A percentile compares a stretch with the other conserved stretches of the same genome.
These are phyloP conservation scores for Nanorana parkeri DNA, from an alignment of 2,113 vertebrate genomes.

Conservation along the genomic window DNA sequence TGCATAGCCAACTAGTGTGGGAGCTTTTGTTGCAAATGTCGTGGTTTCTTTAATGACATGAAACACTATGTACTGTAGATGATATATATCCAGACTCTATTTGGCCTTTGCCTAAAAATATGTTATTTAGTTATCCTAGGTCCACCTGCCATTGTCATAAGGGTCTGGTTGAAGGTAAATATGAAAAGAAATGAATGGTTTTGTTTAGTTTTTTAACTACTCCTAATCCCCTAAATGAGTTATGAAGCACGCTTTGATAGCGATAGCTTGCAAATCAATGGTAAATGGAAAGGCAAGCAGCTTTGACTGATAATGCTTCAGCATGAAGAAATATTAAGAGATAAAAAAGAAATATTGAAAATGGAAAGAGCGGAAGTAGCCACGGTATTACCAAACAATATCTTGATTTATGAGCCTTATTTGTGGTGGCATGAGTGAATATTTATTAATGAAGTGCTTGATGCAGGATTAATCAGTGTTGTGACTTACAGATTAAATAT, in stretches of 20 bases:
- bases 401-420: conserved; percentile 35
- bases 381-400: background rate
- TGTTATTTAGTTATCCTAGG: too few relatives aligned
- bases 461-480: conserved; percentile 1
- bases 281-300: background rate
- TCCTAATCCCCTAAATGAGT: too few relatives aligned
- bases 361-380: conserved; percentile 11
- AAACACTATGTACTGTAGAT: too few relatives aligned
- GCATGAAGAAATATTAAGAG: conserved; percentile 13
- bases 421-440: background rate
- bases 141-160: too few relatives aligned
- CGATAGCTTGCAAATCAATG: background rate
- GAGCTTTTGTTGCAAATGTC: too few relatives aligned
- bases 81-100: too few relatives aligned
- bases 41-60: too few relatives aligned
- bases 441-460: background rate
- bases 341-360: conserved; percentile 46
- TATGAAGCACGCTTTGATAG: background rate
- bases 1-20: too few relatives aligned
- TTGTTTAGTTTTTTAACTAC: too few relatives aligned
- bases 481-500: conserved; percentile 10
- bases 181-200: too few relatives aligned
- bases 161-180: too few relatives aligned
- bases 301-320: conserved; percentile 11
- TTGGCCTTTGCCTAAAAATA: too few relatives aligned